phyloP scores from a whole-genome alignment of 2,797 vertebrate genomes.

The Chrysocyon brachyurus region DNA sequence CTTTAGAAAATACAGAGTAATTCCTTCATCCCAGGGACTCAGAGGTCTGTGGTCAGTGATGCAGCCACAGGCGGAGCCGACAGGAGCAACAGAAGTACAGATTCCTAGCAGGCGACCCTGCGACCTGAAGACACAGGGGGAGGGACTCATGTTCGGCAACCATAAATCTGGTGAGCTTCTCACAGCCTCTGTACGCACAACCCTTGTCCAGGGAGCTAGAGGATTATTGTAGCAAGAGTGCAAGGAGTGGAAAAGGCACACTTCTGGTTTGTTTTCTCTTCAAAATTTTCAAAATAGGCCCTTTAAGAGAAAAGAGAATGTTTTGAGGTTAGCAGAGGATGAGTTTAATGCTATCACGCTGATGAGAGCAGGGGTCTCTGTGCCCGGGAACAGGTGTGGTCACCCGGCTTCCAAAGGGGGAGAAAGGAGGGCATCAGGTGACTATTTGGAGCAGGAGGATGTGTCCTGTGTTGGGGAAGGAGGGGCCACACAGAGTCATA shows the following conservation, averaged over 20 bases:
- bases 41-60: not conserved
- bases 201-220: not conserved
- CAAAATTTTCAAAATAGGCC: not conserved
- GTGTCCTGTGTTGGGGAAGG: not conserved
- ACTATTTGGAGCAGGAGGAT: not conserved
- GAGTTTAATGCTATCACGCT: fast-evolving
- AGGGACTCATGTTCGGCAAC: not conserved
- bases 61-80: not conserved
- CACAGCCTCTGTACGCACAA: fast-evolving
- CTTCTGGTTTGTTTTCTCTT: not conserved
- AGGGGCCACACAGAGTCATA: no score
- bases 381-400: not conserved
- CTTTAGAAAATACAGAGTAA: not conserved
- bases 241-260: not conserved
- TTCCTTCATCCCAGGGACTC: not conserved
- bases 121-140: not conserved
- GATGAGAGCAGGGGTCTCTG: no score
- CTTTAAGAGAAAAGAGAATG: not conserved
- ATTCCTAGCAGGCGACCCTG: not conserved
- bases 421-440: not conserved
- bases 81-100: not conserved
- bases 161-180: fast-evolving
- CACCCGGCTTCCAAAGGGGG: not conserved
- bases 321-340: not conserved
- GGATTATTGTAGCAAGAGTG: fast-evolving